Percentiles rank a stretch among this genome's conserved stretches.
These are phyloP conservation scores for Ceramica pisi DNA, from an alignment of 2,888 invertebrate species.

Conservation along the genomic window DNA sequence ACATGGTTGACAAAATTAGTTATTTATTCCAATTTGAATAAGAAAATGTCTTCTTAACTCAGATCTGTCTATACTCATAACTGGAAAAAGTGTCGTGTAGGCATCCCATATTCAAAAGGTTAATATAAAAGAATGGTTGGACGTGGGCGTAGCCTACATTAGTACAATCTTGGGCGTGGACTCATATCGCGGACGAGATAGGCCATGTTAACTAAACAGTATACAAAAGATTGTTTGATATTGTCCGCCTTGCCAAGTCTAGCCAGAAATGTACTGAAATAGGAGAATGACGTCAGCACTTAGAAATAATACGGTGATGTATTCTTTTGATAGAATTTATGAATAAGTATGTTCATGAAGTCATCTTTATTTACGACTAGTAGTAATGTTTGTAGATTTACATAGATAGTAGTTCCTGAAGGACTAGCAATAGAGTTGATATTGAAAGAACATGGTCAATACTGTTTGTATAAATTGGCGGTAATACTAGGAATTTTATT, in stretches of 20 bases:
- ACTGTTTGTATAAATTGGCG: constrained; percentile 1
- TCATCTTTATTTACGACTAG: constrained; percentile 8
- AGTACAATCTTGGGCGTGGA: constrained; percentile 42
- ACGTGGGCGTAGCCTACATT: constrained; percentile 55
- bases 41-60: too few species aligned
- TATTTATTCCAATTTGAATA: too few species aligned
- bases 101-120: constrained; percentile 1
- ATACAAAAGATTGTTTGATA: constrained; percentile 25
- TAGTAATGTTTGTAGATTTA: background rate
- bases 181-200: background rate
- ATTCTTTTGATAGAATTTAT: constrained; percentile 16
- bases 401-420: background rate
- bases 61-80: too few species aligned
- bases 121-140: constrained; percentile 8
- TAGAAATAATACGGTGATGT: constrained; percentile 10
- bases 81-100: background rate
- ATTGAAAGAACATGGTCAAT: background rate
- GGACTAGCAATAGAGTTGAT: background rate
- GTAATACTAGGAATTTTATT: background rate
- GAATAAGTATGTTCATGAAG: constrained; percentile 23
- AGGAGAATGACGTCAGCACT: constrained; percentile 44
- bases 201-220: constrained; percentile 34
- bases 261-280: constrained; percentile 20
- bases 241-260: constrained; percentile 24
- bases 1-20: too few species aligned